These are phyloP conservation scores for Adoxophyes honmai DNA, from an alignment of 1,140 invertebrate species.

Conservation along the genomic window DNA sequence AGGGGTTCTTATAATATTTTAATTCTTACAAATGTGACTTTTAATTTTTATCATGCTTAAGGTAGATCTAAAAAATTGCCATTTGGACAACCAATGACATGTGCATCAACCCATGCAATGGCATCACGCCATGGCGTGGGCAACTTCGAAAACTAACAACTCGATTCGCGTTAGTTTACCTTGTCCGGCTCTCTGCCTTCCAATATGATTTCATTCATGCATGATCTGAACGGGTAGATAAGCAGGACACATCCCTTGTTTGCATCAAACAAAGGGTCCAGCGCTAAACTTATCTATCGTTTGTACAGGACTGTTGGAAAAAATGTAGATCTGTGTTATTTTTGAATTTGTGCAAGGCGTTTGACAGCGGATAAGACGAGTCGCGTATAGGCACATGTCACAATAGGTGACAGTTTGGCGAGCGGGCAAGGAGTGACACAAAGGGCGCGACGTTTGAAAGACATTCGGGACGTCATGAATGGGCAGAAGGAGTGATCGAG, in stretches of 20 bases:
- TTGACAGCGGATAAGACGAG: slow-evolving; percentile 63
- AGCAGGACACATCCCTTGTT: slow-evolving; percentile 66
- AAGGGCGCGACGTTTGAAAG: slow-evolving; percentile 57
- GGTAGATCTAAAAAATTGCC: too few relatives aligned
- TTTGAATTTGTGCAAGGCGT: slow-evolving; percentile 75
- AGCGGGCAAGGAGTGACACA: slow-evolving; percentile 52
- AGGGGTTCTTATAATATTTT: too few relatives aligned
- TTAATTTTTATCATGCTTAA: too few relatives aligned
- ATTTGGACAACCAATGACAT: too few relatives aligned
- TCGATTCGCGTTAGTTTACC: not conserved
- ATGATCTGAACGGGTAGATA: slow-evolving; percentile 52
- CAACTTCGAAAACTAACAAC: not conserved
- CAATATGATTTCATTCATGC: slow-evolving; percentile 36
- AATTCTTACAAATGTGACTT: too few relatives aligned
- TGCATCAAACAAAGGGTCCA: slow-evolving; percentile 66
- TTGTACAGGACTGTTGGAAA: slow-evolving; percentile 59
- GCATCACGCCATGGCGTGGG: too few relatives aligned
- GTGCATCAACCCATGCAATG: too few relatives aligned
- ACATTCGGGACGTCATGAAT: slow-evolving; percentile 52
- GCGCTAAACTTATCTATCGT: slow-evolving; percentile 68
- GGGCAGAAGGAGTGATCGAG: slow-evolving; percentile 70
- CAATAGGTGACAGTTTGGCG: slow-evolving; percentile 66
- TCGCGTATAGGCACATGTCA: slow-evolving; percentile 34
- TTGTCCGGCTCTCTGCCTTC: slow-evolving; percentile 23
- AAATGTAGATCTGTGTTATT: slow-evolving; percentile 65